phyloP scores from a whole-genome alignment of 2,888 invertebrate species.

The Trachelus iudaicus region DNA sequence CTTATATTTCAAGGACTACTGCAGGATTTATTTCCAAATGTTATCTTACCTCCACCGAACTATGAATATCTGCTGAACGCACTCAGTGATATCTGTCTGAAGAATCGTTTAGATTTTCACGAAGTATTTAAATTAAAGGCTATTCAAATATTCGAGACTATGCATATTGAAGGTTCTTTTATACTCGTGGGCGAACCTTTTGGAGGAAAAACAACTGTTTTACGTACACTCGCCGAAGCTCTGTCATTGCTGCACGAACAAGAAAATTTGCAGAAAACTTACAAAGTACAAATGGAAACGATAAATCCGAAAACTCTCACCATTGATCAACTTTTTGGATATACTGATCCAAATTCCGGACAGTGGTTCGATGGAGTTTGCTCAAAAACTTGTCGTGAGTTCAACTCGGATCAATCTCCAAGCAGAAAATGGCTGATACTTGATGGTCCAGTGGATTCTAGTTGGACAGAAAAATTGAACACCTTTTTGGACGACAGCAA shows the following conservation, averaged over 20 bases:
- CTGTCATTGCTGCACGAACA: constrained; percentile 60
- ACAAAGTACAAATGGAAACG: constrained; percentile 65
- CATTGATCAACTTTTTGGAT: constrained; percentile 70
- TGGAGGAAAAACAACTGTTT: constrained; percentile 69
- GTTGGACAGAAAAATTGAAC: constrained; percentile 73
- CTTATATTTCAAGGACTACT: constrained; percentile 68
- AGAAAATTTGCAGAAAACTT: constrained; percentile 37
- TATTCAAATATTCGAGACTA: constrained; percentile 72
- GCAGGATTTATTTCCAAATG: constrained; percentile 70
- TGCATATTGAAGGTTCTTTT: constrained; percentile 70
- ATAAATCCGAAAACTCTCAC: constrained; percentile 72
- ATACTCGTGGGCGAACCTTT: constrained; percentile 68
- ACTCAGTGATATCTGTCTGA: constrained; percentile 61
- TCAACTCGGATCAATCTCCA: constrained; percentile 63
- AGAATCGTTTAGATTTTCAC: constrained; percentile 65
- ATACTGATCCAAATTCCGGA: constrained; percentile 68
- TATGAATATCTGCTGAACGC: constrained; percentile 65
- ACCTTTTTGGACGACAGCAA: constrained; percentile 71
- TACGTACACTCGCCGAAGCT: constrained; percentile 65
- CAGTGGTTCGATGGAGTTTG: constrained; percentile 69
- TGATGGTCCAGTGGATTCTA: constrained; percentile 72
- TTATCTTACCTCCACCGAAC: constrained; percentile 63
- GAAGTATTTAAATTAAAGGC: constrained; percentile 68
- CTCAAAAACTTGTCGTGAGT: constrained; percentile 64
- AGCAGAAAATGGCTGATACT: constrained; percentile 72